Base-by-base conservation (phyloP, 2,888 invertebrate genomes). In the Chymomyza procnemis region DNA sequence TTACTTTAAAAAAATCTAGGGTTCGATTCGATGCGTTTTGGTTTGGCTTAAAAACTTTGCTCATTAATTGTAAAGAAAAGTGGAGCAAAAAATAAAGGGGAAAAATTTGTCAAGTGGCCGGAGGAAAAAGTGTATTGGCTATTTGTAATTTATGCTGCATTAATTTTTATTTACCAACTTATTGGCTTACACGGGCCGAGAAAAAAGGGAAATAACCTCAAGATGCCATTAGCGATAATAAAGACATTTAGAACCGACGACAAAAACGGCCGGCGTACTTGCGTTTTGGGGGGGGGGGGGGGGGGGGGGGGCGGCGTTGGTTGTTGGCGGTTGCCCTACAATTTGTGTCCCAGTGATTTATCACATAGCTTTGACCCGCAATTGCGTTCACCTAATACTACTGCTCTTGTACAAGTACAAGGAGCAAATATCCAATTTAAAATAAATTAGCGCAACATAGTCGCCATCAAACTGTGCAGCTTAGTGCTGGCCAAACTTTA, bases 141-240 rank as follows among this genome's bases (percentile, higher is more conserved):
- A 74, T 77, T 74, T 74, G 67, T 74, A 73, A 75, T 74, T 80
- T 79, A 66, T 73, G 72, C 75, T 67, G 78, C 78, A 78, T 81
- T 80, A 78, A 77, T 73, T 79, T 73, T 71, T 78, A 81, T 78
- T 84, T 81, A 81, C 81, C 81, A 79, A 79, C 81, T 78, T 81
- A 81, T 84, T 84, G 74, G 74, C 61, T 65, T 8, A 50, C 19
- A 50, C 16, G 18, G 34, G 18, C 22, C 48, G 52, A 12, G 22
- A 56, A 64, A 61, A 55, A 64, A n/a, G 16, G 21, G 18, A 34
- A 18, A 41, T 41, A 48, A 61, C 64, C 64, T 61, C 41, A 64
- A 62, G 80, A 85, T 83, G 77, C 73, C 82, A 83, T 85, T 85
- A 82, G 73, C 74, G 80, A 80, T 82, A 84, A 74, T 56, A 70